These are phyloP conservation scores for Brachionus plicatilis DNA, from an alignment of 1,140 invertebrate genomes.

Conservation along the genomic window DNA sequence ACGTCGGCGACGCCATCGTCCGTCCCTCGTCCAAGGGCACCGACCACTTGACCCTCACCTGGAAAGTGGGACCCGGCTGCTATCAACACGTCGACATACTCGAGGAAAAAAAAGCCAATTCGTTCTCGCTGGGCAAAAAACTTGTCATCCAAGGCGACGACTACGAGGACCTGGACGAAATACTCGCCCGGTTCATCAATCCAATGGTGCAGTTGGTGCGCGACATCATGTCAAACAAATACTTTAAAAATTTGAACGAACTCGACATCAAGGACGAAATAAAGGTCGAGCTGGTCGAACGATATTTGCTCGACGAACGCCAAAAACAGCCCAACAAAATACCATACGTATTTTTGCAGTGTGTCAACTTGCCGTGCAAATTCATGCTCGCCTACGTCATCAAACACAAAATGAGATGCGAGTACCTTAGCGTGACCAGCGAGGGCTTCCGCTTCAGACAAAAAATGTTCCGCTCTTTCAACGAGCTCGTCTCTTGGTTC, in stretches of 20 bases:
- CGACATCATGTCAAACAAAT: constrained; percentile 84
- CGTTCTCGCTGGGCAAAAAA: constrained; percentile 82
- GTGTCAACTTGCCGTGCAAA: constrained; percentile 79
- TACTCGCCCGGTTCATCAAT: constrained; percentile 87
- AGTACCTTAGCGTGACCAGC: constrained; percentile 76
- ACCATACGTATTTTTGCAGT: constrained; percentile 56
- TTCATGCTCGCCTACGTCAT: constrained; percentile 91
- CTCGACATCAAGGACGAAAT: constrained; percentile 46
- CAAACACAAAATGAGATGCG: constrained; percentile 72
- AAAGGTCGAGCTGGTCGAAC: constrained; percentile 18
- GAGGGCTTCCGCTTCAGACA: constrained; percentile 86
- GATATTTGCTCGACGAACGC: constrained; percentile 48
- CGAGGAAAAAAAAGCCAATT: constrained; percentile 96
- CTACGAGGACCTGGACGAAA: constrained; percentile 98
- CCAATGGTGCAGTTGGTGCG: constrained; percentile 88
- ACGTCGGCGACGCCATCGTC: constrained; percentile 90
- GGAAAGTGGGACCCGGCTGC: constrained; percentile 90
- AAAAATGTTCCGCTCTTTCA: constrained; percentile 77
- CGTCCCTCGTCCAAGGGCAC: constrained; percentile 77
- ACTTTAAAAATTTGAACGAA: constrained; percentile 62
- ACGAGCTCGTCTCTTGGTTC: constrained; percentile 84
- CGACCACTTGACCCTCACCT: constrained; percentile 92
- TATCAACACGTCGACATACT: constrained; percentile 74
- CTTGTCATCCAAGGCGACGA: constrained; percentile 74
- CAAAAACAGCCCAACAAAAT: constrained; percentile 50